Base-by-base conservation (phyloP, 2,888 invertebrate genomes). In the Pinctada fucata region DNA sequence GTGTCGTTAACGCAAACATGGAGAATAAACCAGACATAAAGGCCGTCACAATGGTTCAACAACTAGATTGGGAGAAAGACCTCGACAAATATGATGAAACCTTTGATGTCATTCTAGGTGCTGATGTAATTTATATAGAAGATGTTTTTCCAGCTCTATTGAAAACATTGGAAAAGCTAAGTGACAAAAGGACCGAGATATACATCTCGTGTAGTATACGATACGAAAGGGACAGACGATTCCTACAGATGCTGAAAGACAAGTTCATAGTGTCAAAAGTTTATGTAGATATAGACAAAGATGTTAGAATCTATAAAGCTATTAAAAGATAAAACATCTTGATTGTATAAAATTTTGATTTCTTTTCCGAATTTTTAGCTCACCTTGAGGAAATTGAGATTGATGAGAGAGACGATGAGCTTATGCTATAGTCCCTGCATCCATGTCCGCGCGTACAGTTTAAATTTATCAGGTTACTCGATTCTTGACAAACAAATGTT, bases 71-170 rank as follows among this genome's bases (percentile, higher is more conserved):
- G 92, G 88, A 89, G 3, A 80, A 86, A 64, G 84, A 89, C 72
- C 70, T 86, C 6, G 76, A 83, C 3, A 76, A 74, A 6, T 86
- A 80, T 74, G 45, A 75, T 0, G 49, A 75, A 45, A 79, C 79
- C 8, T 90, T 84, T 85, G 91, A 92, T 76, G 74, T 92, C 16
- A 87, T 92, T 50, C 76, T 92, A 10, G 92, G 92, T 13, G 91
- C 92, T 45, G 92, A 92, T 82, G 88, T 92, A 31, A 88, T 92
- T 47, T 92, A 92, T 79, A 90, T 92, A 31, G 90, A 91, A 82
- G 91, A 91, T 13, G 88, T 90, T 8, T 92, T 92, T 83, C 82
- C 87, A 3, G 89, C 88, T 72, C 84, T 92, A 45, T 70, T 89
- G 31, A 72, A 76, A 47, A 90, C 90, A 8, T 78, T 91, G 66